Conservation (phyloP, 2,797 vertebrate genomes). For the Knipowitschia caucasica region DNA sequence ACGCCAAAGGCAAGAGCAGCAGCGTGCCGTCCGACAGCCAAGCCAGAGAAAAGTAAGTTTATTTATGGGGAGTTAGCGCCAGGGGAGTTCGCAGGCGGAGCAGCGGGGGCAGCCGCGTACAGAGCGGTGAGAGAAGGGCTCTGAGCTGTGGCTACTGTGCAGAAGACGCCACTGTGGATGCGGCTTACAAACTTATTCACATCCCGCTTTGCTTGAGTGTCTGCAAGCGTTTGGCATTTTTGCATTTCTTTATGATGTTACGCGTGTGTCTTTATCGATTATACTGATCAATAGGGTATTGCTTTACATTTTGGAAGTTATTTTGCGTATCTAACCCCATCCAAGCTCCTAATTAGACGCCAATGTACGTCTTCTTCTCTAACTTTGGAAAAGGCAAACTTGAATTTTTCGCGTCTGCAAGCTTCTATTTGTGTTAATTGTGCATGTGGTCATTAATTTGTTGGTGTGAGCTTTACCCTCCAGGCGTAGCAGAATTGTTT, state of each 20-base stretch:
- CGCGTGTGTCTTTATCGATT: no score
- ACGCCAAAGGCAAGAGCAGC: slow-evolving; percentile 97
- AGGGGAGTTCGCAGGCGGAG: slow-evolving; percentile 59
- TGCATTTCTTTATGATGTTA: background rate
- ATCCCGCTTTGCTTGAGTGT: slow-evolving; percentile 2
- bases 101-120: slow-evolving; percentile 58
- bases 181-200: slow-evolving; percentile 66
- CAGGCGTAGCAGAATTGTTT: no score
- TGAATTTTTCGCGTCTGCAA: no score
- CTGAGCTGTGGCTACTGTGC: slow-evolving; percentile 36
- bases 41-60: slow-evolving; percentile 97
- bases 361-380: no score
- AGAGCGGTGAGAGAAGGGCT: slow-evolving; percentile 56
- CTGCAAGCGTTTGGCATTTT: background rate
- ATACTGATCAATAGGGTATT: no score
- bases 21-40: slow-evolving; percentile 96
- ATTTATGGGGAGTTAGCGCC: slow-evolving; percentile 63
- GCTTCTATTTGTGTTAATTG: no score
- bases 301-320: no score
- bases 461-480: no score
- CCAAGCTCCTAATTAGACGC: no score
- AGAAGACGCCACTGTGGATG: slow-evolving; percentile 30
- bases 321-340: no score
- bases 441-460: no score
- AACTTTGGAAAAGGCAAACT: no score